Evolutionary conservation across 1,140 invertebrate species (phyloP).

Genomic region (Eriocheir sinensis): DNA sequence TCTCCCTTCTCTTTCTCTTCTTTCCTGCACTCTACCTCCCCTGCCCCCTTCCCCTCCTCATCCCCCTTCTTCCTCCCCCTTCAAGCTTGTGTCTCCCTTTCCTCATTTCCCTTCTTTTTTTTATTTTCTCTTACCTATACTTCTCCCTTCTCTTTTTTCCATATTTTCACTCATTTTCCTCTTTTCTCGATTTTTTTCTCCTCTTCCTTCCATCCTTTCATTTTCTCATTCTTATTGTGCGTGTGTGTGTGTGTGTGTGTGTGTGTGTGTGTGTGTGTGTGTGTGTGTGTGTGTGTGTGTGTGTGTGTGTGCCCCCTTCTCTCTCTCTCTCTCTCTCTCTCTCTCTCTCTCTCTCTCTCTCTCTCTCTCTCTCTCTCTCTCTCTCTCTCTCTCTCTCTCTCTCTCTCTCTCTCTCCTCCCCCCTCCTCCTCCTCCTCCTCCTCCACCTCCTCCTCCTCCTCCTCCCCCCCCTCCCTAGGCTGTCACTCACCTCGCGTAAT

Average conservation of each 20-base stretch:
- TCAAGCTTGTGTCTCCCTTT: constrained; percentile 43
- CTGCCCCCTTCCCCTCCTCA: no score
- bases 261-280: constrained; percentile 35
- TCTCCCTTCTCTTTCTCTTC: neutral
- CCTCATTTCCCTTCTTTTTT: neutral
- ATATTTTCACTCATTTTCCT: neutral
- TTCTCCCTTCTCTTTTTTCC: no score
- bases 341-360: neutral
- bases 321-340: neutral
- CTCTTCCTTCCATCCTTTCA: neutral
- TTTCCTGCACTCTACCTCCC: neutral
- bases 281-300: neutral
- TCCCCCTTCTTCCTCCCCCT: no score
- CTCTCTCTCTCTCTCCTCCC: neutral
- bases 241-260: constrained; percentile 28
- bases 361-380: constrained; percentile 41
- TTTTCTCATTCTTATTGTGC: neutral
- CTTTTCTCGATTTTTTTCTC: neutral
- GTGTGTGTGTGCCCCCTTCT: neutral
- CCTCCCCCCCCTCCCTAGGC: constrained; percentile 35
- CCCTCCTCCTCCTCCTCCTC: neutral
- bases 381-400: constrained; percentile 38
- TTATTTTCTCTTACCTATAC: no score
- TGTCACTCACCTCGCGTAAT: constrained; percentile 71
- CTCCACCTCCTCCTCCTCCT: neutral